These are phyloP conservation scores for Hemibagrus wyckioides DNA, from an alignment of 2,113 vertebrate genomes.

Conservation along the genomic window DNA sequence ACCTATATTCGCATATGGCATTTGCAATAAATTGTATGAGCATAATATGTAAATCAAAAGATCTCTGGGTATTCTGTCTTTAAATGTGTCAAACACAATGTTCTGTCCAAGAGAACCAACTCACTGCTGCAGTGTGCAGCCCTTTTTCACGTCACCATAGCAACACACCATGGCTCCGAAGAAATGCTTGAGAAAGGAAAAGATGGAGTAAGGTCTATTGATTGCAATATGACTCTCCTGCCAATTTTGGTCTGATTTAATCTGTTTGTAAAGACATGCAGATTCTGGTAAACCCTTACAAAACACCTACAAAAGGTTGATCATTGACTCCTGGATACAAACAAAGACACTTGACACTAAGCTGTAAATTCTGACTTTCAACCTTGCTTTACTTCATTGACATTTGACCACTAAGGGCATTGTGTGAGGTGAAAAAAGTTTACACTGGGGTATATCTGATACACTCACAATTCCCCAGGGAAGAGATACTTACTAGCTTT, in stretches of 20 bases:
- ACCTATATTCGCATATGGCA: background rate
- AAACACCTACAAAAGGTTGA: conserved; percentile 40
- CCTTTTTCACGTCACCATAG: conserved; percentile 71
- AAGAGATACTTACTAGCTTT: background rate
- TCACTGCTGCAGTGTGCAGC: conserved; percentile 62
- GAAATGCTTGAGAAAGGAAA: conserved; percentile 49
- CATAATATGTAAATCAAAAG: conserved; percentile 4
- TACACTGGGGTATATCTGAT: background rate
- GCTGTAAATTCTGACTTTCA: conserved; percentile 47
- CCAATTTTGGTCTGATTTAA: conserved; percentile 67
- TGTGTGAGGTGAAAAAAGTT: background rate
- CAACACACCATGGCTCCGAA: conserved; percentile 63
- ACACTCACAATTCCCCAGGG: background rate
- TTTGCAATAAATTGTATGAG: background rate
- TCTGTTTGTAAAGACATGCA: conserved; percentile 65
- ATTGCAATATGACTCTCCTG: conserved; percentile 68
- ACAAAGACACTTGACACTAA: conserved; percentile 16
- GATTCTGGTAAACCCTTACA: conserved; percentile 62
- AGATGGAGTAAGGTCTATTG: conserved; percentile 60
- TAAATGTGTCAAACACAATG: conserved; percentile 37
- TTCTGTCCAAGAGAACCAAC: conserved; percentile 34
- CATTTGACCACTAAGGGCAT: background rate
- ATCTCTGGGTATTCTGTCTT: conserved; percentile 7
- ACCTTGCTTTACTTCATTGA: conserved; percentile 9
- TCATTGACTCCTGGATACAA: conserved; percentile 52